phyloP scores from a whole-genome alignment of 2,113 vertebrate genomes.

The Strix aluco region DNA sequence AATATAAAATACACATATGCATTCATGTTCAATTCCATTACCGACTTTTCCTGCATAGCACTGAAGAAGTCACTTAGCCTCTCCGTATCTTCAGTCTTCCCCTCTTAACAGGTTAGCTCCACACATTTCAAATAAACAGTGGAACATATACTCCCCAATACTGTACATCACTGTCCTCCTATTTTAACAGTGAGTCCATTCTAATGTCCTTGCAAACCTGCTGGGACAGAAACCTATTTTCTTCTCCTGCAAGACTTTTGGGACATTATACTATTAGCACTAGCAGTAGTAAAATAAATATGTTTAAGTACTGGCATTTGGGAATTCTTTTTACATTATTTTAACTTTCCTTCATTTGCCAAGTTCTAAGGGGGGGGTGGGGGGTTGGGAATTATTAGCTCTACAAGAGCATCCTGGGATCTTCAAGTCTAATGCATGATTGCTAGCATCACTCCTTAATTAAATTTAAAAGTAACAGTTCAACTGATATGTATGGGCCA shows the following conservation, averaged over 20 bases:
- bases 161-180: background rate
- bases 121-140: background rate
- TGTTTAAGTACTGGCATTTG: background rate
- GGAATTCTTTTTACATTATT: background rate
- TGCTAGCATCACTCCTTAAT: background rate
- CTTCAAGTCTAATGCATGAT: background rate
- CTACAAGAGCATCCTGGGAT: background rate
- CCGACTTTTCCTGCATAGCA: background rate
- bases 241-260: background rate
- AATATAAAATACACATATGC: background rate
- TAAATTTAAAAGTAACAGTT: background rate
- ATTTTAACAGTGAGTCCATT: background rate
- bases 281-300: background rate
- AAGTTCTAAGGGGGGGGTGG: background rate
- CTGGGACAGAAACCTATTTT: background rate
- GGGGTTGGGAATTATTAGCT: background rate
- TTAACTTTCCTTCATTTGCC: background rate
- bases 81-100: background rate
- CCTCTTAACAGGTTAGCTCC: background rate
- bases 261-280: background rate
- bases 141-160: background rate
- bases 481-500: background rate
- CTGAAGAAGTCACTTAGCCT: background rate
- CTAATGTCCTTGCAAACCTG: background rate
- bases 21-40: background rate